Evolutionary conservation across 2,797 vertebrate species (phyloP), one percentile per base, ranked within the genome.

Genomic region (Octomys mimax): DNA sequence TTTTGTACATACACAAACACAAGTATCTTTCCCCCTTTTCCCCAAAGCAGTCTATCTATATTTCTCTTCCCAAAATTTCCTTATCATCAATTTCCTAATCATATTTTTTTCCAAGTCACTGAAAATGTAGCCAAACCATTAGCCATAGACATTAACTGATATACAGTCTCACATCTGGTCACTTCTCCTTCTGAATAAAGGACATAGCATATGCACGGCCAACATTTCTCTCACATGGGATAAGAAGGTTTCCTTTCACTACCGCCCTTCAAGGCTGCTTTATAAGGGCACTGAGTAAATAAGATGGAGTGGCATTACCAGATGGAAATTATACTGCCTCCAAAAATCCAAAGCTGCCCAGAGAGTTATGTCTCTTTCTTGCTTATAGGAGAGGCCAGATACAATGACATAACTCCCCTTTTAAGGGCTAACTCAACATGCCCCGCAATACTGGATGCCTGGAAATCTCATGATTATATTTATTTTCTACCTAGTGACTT

Each of bases 381-480:
- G 31, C n/a, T 83, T 87, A 2, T 73, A 61, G 19, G 39, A 75
- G 52, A 24, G 11, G 5, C 54, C 46, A 94, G 33, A 73, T 79
- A 26, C n/a, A 85, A 64, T 31, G 52, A 61, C 68, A 57, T 26
- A 31, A 21, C 83, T 92, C 22, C 89, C 49, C 28, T 75, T 70
- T 49, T 26, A 91, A 80, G 12, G 57, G 31, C 49, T 91, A 36
- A 92, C 57, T 91, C 46, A 82, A 75, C 11, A 61, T 42, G 24
- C 6, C 21, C 57, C 31, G 49, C 24, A 79, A 42, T 36, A 68
- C 1, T 9, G 54, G 52, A 59, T 33, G 12, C 16, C 31, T 92
- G 49, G 59, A 93, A 92, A 71, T 89, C 89, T 94, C 42, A 70
- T 11, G 66, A 21, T 49, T 79, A 33, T 19, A 81, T 81, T 87